A percentile compares a stretch with the other conserved stretches of the same genome.
phyloP scores from a whole-genome alignment of 2,797 vertebrate species.

The Hypotaenidia okinawae region DNA sequence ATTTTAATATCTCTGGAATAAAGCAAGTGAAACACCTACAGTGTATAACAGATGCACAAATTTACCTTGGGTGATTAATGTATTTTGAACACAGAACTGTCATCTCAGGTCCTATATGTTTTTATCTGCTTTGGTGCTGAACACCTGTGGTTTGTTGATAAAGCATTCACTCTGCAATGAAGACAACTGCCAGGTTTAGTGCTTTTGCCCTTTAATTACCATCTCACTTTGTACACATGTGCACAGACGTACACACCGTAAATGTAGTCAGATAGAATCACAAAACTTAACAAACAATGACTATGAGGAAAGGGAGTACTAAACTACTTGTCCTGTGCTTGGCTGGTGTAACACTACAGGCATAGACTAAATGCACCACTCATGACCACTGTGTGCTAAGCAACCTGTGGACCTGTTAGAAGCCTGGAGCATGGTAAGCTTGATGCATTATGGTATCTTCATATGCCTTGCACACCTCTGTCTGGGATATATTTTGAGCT shows the following conservation, averaged over 20 bases:
- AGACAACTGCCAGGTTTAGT: not conserved
- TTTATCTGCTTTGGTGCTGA: conserved; percentile 34
- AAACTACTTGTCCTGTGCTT: not conserved
- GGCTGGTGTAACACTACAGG: not conserved
- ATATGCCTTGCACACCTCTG: not conserved
- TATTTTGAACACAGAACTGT: conserved; percentile 38
- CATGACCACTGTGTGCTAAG: rapidly evolving
- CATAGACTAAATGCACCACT: not conserved
- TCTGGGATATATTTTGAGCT: not conserved
- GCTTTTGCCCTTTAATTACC: not conserved
- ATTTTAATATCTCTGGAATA: conserved; percentile 1
- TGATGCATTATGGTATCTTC: not conserved
- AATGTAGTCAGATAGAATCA: not conserved
- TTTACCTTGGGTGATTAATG: conserved; percentile 27
- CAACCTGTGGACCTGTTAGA: not conserved
- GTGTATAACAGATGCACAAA: conserved; percentile 43
- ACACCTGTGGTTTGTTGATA: conserved; percentile 27
- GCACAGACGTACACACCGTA: rapidly evolving
- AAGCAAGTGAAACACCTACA: conserved; percentile 8
- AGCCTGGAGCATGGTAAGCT: not conserved
- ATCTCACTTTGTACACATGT: not conserved
- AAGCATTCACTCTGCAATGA: conserved; percentile 1
- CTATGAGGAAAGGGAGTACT: not conserved
- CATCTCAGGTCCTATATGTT: conserved; percentile 25
- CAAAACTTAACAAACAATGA: not conserved